A percentile compares a stretch with the other conserved stretches of the same genome.
These are phyloP conservation scores for Squalus acanthias DNA, from an alignment of 2,797 vertebrate species.

Conservation along the genomic window DNA sequence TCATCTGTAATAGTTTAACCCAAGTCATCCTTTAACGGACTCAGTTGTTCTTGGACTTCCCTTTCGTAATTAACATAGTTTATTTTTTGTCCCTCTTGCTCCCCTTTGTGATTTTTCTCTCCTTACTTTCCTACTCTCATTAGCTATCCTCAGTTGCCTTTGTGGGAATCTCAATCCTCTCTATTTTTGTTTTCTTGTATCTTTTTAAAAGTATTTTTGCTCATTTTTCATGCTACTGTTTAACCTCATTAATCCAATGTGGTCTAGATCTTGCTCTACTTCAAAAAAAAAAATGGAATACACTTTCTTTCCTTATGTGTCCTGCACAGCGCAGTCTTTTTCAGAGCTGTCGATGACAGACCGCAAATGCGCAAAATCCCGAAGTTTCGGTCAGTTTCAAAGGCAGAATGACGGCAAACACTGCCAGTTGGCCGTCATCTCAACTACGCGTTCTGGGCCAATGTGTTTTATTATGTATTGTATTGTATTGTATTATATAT, in stretches of 20 bases:
- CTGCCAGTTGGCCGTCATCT: too few relatives aligned
- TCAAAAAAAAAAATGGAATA: background rate
- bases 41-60: background rate
- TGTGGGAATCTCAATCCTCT: background rate
- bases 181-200: background rate
- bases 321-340: too few relatives aligned
- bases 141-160: background rate
- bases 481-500: too few relatives aligned
- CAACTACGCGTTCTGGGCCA: too few relatives aligned
- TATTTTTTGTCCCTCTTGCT: background rate
- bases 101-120: background rate
- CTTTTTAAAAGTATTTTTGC: background rate
- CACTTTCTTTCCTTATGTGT: background rate
- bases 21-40: background rate
- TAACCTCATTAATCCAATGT: background rate
- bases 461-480: too few relatives aligned
- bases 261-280: background rate
- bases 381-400: too few relatives aligned
- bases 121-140: background rate
- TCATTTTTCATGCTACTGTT: background rate
- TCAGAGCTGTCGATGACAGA: too few relatives aligned
- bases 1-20: background rate
- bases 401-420: too few relatives aligned
- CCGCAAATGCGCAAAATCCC: too few relatives aligned
- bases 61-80: background rate